A percentile compares a stretch with the other conserved stretches of the same genome.
Evolutionary conservation across 2,113 vertebrate species (phyloP).

Genomic region (Strigops habroptila): DNA sequence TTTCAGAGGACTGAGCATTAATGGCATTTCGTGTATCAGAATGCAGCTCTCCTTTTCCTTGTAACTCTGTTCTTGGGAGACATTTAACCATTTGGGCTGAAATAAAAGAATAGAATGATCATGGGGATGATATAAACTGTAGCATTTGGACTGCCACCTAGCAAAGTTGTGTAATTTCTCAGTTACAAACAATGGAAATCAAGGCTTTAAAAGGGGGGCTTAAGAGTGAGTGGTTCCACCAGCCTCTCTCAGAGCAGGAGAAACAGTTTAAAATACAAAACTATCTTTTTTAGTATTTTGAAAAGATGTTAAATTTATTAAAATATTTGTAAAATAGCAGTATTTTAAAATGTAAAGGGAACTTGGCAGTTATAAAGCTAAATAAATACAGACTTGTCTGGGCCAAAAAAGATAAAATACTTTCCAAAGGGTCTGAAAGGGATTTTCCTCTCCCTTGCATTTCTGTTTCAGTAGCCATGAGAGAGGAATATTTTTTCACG

Average conservation of each 20-base stretch:
- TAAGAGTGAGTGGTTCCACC: neutral
- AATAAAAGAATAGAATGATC: neutral
- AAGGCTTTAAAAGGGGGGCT: neutral
- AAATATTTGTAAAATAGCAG: neutral
- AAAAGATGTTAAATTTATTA: neutral
- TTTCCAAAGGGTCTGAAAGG: neutral
- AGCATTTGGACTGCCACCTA: neutral
- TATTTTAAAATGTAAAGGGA: neutral
- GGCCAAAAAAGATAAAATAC: neutral
- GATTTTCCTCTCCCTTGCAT: conserved; percentile 4
- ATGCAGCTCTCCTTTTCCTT: neutral
- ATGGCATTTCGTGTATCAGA: neutral
- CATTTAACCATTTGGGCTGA: neutral
- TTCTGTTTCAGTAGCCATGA: conserved; percentile 27
- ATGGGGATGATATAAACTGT: neutral
- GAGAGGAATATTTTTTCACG: conserved; percentile 27
- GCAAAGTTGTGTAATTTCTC: neutral
- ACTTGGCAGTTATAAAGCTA: neutral
- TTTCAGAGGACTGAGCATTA: neutral
- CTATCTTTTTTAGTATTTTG: neutral
- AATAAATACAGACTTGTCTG: neutral
- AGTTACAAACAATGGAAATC: neutral
- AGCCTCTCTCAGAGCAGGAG: neutral
- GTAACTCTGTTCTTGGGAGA: neutral
- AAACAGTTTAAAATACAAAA: neutral